Percentiles rank a stretch among this genome's conserved stretches.
Conservation (phyloP, 2,113 vertebrate genomes). For the Ceyx melanurus region DNA sequence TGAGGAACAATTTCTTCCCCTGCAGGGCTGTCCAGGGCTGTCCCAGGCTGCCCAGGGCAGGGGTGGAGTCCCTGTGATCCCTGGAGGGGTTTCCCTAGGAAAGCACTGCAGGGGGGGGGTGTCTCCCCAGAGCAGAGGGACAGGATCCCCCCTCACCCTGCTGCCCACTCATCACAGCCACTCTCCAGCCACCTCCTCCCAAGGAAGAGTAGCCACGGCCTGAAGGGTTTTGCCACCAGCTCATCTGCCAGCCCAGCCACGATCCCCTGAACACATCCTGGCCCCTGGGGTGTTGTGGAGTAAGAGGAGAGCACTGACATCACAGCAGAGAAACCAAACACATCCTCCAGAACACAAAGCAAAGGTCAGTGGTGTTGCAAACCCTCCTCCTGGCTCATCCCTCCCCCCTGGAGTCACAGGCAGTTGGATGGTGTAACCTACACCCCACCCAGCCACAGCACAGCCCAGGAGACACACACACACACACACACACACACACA, state of each 20-base stretch:
- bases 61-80: too few species aligned
- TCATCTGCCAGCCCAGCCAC: not conserved
- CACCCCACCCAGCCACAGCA: not conserved
- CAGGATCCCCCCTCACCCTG: not conserved
- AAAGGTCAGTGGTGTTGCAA: not conserved
- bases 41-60: too few species aligned
- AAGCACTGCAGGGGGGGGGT: too few species aligned
- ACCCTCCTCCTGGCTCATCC: not conserved
- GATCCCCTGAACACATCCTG: not conserved
- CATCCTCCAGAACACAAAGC: not conserved
- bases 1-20: too few species aligned
- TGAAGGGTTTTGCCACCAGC: not conserved
- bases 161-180: not conserved
- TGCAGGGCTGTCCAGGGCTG: too few species aligned
- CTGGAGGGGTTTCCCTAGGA: too few species aligned
- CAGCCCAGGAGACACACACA: not conserved
- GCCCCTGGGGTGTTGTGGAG: not conserved
- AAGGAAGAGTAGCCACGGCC: not conserved
- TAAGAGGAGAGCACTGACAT: not conserved
- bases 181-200: not conserved
- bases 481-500: too few species aligned
- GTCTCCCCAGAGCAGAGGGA: not conserved
- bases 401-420: rapidly evolving
- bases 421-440: not conserved
- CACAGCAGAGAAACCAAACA: too few species aligned